phyloP scores from a whole-genome alignment of 2,797 vertebrate species.

The Momotus momota region DNA sequence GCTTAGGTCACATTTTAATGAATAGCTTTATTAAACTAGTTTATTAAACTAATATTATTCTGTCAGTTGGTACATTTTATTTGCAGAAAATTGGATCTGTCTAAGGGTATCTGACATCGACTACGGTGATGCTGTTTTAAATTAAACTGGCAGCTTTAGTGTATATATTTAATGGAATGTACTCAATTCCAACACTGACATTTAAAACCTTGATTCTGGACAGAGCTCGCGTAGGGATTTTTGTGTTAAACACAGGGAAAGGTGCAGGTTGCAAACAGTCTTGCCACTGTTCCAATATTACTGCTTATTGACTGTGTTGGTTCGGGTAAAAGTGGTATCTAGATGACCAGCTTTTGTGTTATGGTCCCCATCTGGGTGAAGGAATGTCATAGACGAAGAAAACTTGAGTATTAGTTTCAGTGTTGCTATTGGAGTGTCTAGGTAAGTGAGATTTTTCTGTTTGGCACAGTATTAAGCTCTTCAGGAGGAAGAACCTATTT shows the following conservation, averaged over 20 bases:
- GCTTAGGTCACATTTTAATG: conserved; percentile 63
- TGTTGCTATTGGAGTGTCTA: neutral
- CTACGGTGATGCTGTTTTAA: conserved; percentile 46
- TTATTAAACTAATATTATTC: conserved; percentile 72
- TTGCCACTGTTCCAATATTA: neutral
- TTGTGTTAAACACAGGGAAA: neutral
- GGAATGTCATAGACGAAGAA: neutral
- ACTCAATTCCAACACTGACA: neutral
- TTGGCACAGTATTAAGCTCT: neutral
- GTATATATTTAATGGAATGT: conserved; percentile 13
- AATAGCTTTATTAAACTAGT: conserved; percentile 66
- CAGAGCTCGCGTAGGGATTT: neutral
- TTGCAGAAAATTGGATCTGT: conserved; percentile 67
- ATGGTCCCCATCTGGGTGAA: neutral
- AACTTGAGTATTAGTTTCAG: neutral
- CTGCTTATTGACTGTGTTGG: neutral
- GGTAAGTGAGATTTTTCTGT: neutral
- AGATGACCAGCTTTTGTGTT: neutral
- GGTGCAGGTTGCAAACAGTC: neutral
- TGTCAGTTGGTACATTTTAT: conserved; percentile 59
- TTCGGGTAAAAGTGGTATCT: neutral
- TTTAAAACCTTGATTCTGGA: conserved; percentile 10
- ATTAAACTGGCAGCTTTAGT: conserved; percentile 25
- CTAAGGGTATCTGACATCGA: conserved; percentile 27
- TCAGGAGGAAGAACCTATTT: neutral